Evolutionary conservation across 2,888 invertebrate genomes (phyloP).

Genomic region (Cosmorhoe ocellata): DNA sequence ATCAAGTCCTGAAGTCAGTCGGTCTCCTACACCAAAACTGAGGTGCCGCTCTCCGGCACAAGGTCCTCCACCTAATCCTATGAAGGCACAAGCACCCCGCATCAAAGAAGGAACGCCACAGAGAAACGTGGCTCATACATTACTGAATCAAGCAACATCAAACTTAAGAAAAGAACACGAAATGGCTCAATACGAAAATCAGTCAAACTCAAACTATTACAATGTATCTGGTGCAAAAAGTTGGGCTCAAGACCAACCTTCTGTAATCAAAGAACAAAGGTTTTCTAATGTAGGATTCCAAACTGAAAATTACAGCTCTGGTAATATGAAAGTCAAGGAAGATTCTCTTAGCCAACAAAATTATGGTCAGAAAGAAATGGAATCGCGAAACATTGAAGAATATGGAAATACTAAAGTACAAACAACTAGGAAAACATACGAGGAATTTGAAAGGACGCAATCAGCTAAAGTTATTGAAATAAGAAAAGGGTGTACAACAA

Average conservation of each 20-base stretch:
- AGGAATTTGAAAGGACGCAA: slow-evolving; percentile 86
- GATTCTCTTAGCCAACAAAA: slow-evolving; percentile 67
- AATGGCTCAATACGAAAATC: slow-evolving; percentile 65
- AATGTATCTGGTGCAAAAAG: slow-evolving; percentile 53
- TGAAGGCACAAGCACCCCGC: slow-evolving; percentile 85
- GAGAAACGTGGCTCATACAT: slow-evolving; percentile 63
- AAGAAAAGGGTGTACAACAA: slow-evolving; percentile 71
- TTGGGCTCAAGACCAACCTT: slow-evolving; percentile 69
- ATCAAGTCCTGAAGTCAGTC: slow-evolving; percentile 80
- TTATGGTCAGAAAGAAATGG: slow-evolving; percentile 69
- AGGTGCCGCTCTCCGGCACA: slow-evolving; percentile 87
- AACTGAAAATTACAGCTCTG: slow-evolving; percentile 72
- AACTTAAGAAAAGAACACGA: slow-evolving; percentile 74
- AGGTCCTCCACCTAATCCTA: slow-evolving; percentile 86
- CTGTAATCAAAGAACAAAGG: slow-evolving; percentile 70
- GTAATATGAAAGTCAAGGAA: slow-evolving; percentile 63
- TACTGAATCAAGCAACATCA: slow-evolving; percentile 57
- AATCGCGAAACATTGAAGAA: slow-evolving; percentile 78
- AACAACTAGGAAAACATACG: slow-evolving; percentile 84
- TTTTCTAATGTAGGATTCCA: slow-evolving; percentile 76
- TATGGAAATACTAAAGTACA: slow-evolving; percentile 84
- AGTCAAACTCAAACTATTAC: slow-evolving; percentile 58
- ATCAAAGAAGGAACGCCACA: slow-evolving; percentile 77
- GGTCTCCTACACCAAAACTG: slow-evolving; percentile 85
- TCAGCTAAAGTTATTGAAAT: slow-evolving; percentile 86